These are phyloP conservation scores for Troilus luridus DNA, from an alignment of 2,888 invertebrate genomes.

Conservation along the genomic window DNA sequence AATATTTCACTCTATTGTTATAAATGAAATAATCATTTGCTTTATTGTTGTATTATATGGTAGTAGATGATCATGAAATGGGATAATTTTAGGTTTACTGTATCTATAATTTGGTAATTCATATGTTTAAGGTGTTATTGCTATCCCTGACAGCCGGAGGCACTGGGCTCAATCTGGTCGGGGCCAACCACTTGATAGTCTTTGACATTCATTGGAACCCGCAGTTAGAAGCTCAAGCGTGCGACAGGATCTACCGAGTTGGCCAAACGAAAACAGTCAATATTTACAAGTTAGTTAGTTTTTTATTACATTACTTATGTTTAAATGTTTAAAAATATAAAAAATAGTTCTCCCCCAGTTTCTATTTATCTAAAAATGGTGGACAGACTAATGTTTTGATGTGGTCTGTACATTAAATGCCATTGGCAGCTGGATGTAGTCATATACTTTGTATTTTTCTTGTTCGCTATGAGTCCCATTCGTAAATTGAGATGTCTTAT, in stretches of 20 bases:
- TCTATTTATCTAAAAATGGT: too few species aligned
- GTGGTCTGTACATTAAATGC: too few species aligned
- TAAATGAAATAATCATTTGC: not conserved
- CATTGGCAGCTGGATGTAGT: too few species aligned
- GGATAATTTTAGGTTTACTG: not conserved
- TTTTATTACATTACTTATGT: not conserved
- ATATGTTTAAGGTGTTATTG: slow-evolving; percentile 76
- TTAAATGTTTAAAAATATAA: too few species aligned
- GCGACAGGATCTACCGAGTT: slow-evolving; percentile 92
- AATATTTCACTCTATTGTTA: not conserved
- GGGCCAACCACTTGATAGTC: slow-evolving; percentile 91
- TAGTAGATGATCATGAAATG: not conserved
- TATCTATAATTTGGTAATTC: slow-evolving; percentile 52
- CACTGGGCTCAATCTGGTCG: slow-evolving; percentile 92
- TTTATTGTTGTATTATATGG: not conserved
- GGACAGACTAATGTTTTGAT: too few species aligned
- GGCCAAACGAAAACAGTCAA: slow-evolving; percentile 87
- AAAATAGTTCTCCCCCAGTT: too few species aligned
- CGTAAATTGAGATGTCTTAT: too few species aligned
- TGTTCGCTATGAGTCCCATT: too few species aligned
- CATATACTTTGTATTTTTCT: too few species aligned
- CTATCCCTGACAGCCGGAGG: slow-evolving; percentile 94
- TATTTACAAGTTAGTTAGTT: slow-evolving; percentile 86
- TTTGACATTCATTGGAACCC: slow-evolving; percentile 98
- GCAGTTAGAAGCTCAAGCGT: slow-evolving; percentile 93